These are phyloP conservation scores for Autographa pulchrina DNA, from an alignment of 2,888 invertebrate species.

Conservation along the genomic window DNA sequence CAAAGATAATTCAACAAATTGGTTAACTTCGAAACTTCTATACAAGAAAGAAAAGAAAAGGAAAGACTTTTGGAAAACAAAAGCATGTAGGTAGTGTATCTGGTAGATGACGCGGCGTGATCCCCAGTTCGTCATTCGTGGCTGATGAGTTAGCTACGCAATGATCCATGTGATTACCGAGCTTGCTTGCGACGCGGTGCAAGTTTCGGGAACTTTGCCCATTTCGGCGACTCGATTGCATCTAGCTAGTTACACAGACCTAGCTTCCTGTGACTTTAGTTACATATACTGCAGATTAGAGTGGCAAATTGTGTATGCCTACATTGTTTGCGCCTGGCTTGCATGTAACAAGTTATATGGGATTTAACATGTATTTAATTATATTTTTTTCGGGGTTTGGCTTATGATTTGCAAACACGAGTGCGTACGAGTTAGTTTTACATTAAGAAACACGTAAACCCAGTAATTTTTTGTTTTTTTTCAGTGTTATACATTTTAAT, in stretches of 20 bases:
- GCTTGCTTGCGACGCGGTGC: slow-evolving; percentile 41
- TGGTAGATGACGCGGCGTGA: slow-evolving; percentile 65
- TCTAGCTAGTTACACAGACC: slow-evolving; percentile 3
- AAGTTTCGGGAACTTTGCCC: slow-evolving; percentile 20
- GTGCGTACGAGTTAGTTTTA: no score
- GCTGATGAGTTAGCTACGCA: slow-evolving; percentile 70
- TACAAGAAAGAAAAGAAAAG: slow-evolving; percentile 34
- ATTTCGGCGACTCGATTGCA: neutral
- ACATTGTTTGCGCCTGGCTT: neutral
- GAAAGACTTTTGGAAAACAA: slow-evolving; percentile 49
- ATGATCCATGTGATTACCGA: slow-evolving; percentile 73
- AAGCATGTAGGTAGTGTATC: slow-evolving; percentile 49
- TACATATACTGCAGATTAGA: neutral
- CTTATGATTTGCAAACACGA: no score
- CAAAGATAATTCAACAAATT: slow-evolving; percentile 37
- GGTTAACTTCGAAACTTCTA: slow-evolving; percentile 40
- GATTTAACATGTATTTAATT: neutral
- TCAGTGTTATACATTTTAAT: no score
- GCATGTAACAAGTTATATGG: neutral
- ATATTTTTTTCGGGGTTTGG: neutral
- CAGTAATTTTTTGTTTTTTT: no score
- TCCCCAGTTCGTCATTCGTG: slow-evolving; percentile 66
- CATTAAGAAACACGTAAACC: no score
- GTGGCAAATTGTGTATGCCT: neutral
- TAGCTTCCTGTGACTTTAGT: neutral